Percentiles rank a stretch among this genome's conserved stretches.
phyloP scores from a whole-genome alignment of 2,888 invertebrate genomes.

The Lissonota sp. region DNA sequence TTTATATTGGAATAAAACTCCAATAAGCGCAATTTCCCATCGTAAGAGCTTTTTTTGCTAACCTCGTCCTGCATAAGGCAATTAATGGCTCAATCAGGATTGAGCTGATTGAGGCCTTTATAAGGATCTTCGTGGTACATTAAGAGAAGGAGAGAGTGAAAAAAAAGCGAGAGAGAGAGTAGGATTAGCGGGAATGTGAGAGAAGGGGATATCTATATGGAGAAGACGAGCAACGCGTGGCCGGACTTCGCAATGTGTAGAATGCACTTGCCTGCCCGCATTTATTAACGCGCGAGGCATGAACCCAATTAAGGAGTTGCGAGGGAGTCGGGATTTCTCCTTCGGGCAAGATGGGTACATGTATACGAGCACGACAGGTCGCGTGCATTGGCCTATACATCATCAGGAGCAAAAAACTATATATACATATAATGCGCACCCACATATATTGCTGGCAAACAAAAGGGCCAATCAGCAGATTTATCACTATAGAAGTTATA shows the following conservation, averaged over 20 bases:
- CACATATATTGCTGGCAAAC: no score
- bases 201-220: slow-evolving; percentile 19
- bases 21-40: slow-evolving; percentile 3
- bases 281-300: slow-evolving; percentile 75
- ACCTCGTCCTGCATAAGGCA: slow-evolving; percentile 80
- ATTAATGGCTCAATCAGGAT: slow-evolving; percentile 81
- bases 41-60: slow-evolving; percentile 62
- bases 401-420: no score
- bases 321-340: slow-evolving; percentile 68
- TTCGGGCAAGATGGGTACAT: slow-evolving; percentile 44
- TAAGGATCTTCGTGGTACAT: slow-evolving; percentile 71
- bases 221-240: slow-evolving; percentile 72
- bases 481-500: no score
- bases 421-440: no score
- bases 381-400: slow-evolving; percentile 43
- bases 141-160: background rate
- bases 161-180: background rate
- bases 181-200: background rate
- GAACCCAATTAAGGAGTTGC: slow-evolving; percentile 74
- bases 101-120: slow-evolving; percentile 79
- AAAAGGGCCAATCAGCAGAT: no score
- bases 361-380: slow-evolving; percentile 10
- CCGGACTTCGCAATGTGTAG: slow-evolving; percentile 77
- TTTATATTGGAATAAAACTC: slow-evolving; percentile 5
- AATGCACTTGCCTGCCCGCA: slow-evolving; percentile 75